Percentiles rank a stretch among this genome's conserved stretches.
phyloP scores from a whole-genome alignment of 2,888 invertebrate genomes.

The Torymus aiolomorphi region DNA sequence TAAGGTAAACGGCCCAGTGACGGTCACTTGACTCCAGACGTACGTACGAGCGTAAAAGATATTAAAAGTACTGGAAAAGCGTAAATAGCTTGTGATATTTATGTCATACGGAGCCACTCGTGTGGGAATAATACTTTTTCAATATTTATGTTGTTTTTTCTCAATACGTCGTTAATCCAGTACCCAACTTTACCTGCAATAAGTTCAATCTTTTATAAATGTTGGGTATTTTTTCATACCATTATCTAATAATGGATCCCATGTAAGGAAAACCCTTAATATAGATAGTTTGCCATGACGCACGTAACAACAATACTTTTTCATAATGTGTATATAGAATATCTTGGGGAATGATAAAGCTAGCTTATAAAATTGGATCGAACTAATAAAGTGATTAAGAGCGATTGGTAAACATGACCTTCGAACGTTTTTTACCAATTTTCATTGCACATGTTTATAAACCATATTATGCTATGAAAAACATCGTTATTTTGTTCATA shows the following conservation, averaged over 20 bases:
- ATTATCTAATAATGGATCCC: constrained; percentile 19
- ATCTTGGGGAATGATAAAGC: no score
- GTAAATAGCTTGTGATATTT: constrained; percentile 38
- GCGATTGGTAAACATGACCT: no score
- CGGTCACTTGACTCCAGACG: constrained; percentile 8
- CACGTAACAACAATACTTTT: no score
- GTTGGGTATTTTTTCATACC: constrained; percentile 23
- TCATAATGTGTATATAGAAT: no score
- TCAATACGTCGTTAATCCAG: background rate
- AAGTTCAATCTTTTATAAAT: constrained; percentile 1
- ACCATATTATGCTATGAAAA: no score
- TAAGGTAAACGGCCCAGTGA: constrained; percentile 44
- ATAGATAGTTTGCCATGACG: background rate
- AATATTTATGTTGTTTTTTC: constrained; percentile 35
- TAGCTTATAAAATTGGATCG: no score
- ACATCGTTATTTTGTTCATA: no score
- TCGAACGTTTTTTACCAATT: no score
- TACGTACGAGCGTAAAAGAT: constrained; percentile 8
- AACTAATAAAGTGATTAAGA: no score
- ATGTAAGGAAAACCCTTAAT: background rate
- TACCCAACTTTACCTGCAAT: background rate
- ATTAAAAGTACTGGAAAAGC: constrained; percentile 32
- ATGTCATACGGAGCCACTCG: constrained; percentile 12
- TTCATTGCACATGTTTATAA: no score
- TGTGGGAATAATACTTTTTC: constrained; percentile 28